Evolutionary conservation across 2,888 invertebrate genomes (phyloP), one percentile per base, ranked within the genome.

Genomic region (Amphipyra tragopoginis): DNA sequence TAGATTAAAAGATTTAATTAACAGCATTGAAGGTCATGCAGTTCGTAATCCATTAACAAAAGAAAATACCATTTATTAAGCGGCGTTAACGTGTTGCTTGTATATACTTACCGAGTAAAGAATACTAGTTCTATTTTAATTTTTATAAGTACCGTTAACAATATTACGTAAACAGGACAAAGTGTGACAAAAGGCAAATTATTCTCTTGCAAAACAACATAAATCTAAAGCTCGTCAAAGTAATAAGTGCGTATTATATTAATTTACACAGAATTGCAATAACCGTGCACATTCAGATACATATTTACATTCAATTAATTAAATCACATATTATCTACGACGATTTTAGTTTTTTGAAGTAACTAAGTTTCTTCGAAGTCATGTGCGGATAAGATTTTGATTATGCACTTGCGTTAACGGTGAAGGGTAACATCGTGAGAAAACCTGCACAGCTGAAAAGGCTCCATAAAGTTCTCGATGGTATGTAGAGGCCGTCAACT

Each of bases 111-210:
- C 21, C 21, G 2, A 21, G 21, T 21, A 21, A 21, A 33, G 5
- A 33, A 5, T n/a, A n/a, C n/a, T n/a, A n/a, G n/a, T n/a, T n/a
- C n/a, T n/a, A n/a, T n/a, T n/a, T 8, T 33, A 4, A 33, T 33
- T 8, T 9, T 33, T 36, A 36, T 36, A 40, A 14, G 8, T 34
- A 14, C 0, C 4, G n/a, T 48, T 13, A 38, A 39, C n/a, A 51
- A 40, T 40, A 21, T 8, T 42, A 49, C 7, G 33, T 5, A 39
- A 5, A 26, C 9, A 58, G 38, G 39, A 10, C 9, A 8, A 2
- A 44, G 45, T 38, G 56, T 71, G 51, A 57, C 66, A 21, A 61
- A 59, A 61, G 36, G 38, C 7, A 71, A 61, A 72, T 61, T 66
- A 15, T 44, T 34, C n/a, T 8, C 5, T 64, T 51, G 44, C 36